These are phyloP conservation scores for Eremobia ochroleuca DNA, from an alignment of 2,888 invertebrate species.

Conservation along the genomic window DNA sequence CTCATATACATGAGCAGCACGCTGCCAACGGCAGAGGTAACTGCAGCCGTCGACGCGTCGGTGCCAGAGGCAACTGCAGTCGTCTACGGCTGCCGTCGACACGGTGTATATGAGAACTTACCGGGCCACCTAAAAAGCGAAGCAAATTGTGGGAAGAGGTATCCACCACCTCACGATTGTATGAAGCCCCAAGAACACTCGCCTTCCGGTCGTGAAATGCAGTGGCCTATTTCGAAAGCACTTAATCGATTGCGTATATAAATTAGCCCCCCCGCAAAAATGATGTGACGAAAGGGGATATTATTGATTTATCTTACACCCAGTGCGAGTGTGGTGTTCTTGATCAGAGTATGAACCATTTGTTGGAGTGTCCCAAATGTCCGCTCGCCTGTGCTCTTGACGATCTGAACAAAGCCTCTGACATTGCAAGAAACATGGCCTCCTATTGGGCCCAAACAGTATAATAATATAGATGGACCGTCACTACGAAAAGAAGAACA, in stretches of 20 bases:
- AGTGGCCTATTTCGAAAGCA: not conserved
- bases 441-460: not conserved
- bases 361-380: not conserved
- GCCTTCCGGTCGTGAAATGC: not conserved
- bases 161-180: not conserved
- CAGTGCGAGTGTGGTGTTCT: not conserved
- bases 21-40: not conserved
- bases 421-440: not conserved
- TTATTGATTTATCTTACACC: slow-evolving; percentile 1
- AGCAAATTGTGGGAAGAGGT: not conserved
- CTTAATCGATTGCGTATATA: not conserved
- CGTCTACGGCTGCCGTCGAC: not conserved
- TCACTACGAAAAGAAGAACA: not conserved
- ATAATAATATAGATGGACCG: not conserved
- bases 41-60: not conserved
- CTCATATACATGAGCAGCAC: not conserved
- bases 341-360: slow-evolving; percentile 9
- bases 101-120: not conserved
- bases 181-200: not conserved
- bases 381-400: not conserved
- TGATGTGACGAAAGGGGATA: not conserved
- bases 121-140: not conserved
- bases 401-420: not conserved
- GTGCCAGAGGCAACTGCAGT: not conserved
- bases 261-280: not conserved